Evolutionary conservation across 2,797 vertebrate genomes (phyloP).

Genomic region (Rhabdomys pumilio): DNA sequence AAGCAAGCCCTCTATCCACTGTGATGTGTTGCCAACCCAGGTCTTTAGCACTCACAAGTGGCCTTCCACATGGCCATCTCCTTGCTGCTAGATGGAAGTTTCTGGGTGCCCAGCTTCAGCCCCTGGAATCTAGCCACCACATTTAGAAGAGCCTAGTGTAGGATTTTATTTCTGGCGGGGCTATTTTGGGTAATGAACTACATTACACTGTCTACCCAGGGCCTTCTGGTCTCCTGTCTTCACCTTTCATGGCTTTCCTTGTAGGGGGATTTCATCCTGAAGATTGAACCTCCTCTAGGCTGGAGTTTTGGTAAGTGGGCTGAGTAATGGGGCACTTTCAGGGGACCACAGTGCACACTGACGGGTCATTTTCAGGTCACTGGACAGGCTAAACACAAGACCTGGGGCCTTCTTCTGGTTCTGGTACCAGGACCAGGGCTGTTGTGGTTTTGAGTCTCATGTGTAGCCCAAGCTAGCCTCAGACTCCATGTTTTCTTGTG

Average conservation of each 20-base stretch:
- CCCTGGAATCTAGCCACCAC: background rate
- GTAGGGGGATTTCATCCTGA: constrained; percentile 98
- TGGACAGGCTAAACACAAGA: background rate
- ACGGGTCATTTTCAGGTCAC: background rate
- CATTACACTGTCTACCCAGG: background rate
- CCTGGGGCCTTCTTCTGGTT: background rate
- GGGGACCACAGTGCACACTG: background rate
- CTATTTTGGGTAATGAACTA: background rate
- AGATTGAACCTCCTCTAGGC: constrained; percentile 98
- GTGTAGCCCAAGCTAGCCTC: background rate
- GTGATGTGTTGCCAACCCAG: fast-evolving
- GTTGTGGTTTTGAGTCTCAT: background rate
- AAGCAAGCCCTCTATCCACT: background rate
- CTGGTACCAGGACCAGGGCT: background rate
- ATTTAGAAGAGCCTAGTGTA: background rate
- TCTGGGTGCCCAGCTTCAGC: background rate
- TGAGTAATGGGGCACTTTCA: background rate
- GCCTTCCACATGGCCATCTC: background rate
- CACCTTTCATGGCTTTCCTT: constrained; percentile 54
- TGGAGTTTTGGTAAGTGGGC: constrained; percentile 98
- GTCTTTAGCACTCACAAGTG: background rate
- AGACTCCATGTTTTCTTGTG: background rate
- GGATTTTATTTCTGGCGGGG: background rate
- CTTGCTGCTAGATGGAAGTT: background rate
- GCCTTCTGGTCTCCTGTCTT: background rate